These are phyloP conservation scores for Oreochromis aureus DNA, from an alignment of 2,113 vertebrate species.

Conservation along the genomic window DNA sequence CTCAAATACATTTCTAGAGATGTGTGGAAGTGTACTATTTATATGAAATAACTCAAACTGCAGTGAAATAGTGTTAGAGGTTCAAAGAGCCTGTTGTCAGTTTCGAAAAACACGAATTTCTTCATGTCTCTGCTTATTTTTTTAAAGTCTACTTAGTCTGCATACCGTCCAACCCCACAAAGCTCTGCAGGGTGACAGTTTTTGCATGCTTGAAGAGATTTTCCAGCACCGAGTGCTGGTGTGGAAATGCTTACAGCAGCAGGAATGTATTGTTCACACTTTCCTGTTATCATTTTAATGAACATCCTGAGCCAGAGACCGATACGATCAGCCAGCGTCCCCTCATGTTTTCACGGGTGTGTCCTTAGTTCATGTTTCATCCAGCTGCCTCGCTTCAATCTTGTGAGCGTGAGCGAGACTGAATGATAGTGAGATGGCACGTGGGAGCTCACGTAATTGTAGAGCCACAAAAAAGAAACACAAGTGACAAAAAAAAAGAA, in stretches of 20 bases:
- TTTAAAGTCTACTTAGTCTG: conserved; percentile 30
- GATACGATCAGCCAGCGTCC: background rate
- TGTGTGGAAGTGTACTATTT: background rate
- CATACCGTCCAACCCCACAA: background rate
- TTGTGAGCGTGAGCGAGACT: background rate
- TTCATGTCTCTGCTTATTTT: background rate
- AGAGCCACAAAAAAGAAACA: background rate
- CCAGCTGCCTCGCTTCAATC: conserved; percentile 5
- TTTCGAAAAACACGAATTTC: background rate
- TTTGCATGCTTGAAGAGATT: background rate
- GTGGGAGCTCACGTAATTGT: background rate
- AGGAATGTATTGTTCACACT: conserved; percentile 25
- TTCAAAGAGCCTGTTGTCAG: background rate
- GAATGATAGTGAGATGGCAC: background rate
- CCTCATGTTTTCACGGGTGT: conserved; percentile 6
- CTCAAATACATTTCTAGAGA: background rate
- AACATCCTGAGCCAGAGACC: conserved; percentile 9
- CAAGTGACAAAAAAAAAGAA: background rate
- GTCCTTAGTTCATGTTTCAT: conserved; percentile 26
- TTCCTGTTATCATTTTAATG: conserved; percentile 39
- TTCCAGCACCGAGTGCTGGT: background rate
- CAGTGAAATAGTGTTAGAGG: background rate
- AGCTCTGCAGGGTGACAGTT: background rate
- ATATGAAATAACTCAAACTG: background rate
- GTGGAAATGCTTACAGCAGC: conserved; percentile 42